A percentile compares a stretch with the other conserved stretches of the same genome.
These are phyloP conservation scores for Netelia inedita DNA, from an alignment of 2,888 invertebrate species.

Conservation along the genomic window DNA sequence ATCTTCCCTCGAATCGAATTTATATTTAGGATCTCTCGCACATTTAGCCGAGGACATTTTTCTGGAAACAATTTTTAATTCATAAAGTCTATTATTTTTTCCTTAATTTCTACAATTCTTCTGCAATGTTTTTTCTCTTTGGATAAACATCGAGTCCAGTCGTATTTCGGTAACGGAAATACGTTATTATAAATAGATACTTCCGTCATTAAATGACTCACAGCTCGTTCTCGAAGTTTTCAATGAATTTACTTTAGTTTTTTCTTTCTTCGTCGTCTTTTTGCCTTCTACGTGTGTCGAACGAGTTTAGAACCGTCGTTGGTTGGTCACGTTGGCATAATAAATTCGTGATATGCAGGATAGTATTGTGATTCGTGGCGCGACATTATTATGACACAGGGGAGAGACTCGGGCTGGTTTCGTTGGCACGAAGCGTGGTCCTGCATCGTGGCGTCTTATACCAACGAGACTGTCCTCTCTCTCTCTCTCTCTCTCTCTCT, in stretches of 20 bases:
- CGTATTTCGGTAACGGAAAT: slow-evolving; percentile 47
- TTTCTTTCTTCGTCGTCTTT: neutral
- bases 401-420: slow-evolving; percentile 7
- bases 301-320: slow-evolving; percentile 11
- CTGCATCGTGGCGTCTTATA: slow-evolving; percentile 9
- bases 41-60: too few relatives aligned
- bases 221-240: slow-evolving; percentile 41
- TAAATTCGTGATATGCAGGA: slow-evolving; percentile 24
- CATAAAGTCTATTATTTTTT: too few relatives aligned
- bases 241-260: neutral
- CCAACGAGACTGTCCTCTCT: slow-evolving; percentile 7
- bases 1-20: neutral
- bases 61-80: too few relatives aligned
- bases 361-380: slow-evolving; percentile 59
- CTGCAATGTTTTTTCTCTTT: too few relatives aligned
- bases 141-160: neutral
- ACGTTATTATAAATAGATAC: slow-evolving; percentile 76
- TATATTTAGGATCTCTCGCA: neutral
- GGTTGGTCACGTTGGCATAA: slow-evolving; percentile 8
- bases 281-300: neutral
- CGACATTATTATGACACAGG: slow-evolving; percentile 60
- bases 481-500: slow-evolving; percentile 35
- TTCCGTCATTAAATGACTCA: slow-evolving; percentile 75
- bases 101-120: too few relatives aligned
- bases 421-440: slow-evolving; percentile 26